phyloP scores from a whole-genome alignment of 2,888 invertebrate genomes.

The Clunio marinus region DNA sequence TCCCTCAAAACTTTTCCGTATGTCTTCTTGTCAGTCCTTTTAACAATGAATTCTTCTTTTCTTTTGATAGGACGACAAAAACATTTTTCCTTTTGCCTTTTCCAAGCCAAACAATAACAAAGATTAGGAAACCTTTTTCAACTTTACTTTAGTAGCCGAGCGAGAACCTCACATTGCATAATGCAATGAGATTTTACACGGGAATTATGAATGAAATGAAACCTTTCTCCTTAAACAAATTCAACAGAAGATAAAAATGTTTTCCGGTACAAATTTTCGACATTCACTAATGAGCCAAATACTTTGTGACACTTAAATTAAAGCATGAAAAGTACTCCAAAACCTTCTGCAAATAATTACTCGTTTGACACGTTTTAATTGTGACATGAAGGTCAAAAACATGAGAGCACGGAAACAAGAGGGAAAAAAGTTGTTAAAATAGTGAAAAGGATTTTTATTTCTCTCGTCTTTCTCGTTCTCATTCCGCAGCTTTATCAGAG shows the following conservation, averaged over 20 bases:
- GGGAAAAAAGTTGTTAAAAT: too few species aligned
- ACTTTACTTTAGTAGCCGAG: neutral
- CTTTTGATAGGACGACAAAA: too few species aligned
- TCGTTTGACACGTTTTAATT: slow-evolving; percentile 5
- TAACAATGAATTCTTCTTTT: too few species aligned
- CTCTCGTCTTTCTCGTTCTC: too few species aligned
- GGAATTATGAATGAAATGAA: neutral
- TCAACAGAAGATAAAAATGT: neutral
- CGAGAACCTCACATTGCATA: neutral
- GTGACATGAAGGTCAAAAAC: too few species aligned
- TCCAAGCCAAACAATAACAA: neutral
- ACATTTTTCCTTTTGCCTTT: too few species aligned
- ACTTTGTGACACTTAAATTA: neutral
- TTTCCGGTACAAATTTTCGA: neutral
- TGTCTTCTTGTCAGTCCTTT: too few species aligned
- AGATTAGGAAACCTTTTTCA: slow-evolving; percentile 1
- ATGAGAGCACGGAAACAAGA: too few species aligned
- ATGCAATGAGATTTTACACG: neutral
- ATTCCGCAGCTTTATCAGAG: too few species aligned
- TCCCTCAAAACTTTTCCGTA: too few species aligned
- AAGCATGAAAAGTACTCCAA: neutral
- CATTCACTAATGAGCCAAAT: neutral
- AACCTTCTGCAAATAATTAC: neutral
- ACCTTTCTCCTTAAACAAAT: neutral
- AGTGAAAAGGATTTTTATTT: too few species aligned